These are phyloP conservation scores for Tyrophagus putrescentiae DNA, from an alignment of 1,140 invertebrate species.

Conservation along the genomic window DNA sequence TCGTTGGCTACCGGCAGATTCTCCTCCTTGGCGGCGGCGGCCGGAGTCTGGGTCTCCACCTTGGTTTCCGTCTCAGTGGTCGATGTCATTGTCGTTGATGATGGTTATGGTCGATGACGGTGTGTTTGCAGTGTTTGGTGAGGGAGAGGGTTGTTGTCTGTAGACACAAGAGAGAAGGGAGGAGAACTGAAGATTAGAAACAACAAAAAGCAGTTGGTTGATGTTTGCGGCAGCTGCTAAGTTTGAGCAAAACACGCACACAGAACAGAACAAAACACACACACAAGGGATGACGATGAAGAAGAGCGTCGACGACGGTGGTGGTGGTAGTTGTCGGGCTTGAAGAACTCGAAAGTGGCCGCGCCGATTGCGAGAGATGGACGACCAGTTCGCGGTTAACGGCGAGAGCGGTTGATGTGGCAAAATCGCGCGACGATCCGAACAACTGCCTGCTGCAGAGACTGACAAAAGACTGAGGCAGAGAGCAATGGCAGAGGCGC, in stretches of 20 bases:
- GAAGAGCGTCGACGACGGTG: too few relatives aligned
- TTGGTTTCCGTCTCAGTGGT: slow-evolving; percentile 54
- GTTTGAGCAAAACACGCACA: neutral
- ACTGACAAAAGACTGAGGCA: too few relatives aligned
- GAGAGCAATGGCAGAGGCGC: too few relatives aligned
- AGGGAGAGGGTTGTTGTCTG: neutral
- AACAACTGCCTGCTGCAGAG: too few relatives aligned
- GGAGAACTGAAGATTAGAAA: neutral
- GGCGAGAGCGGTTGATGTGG: too few relatives aligned
- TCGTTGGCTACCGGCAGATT: slow-evolving; percentile 31
- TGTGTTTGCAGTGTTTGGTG: neutral
- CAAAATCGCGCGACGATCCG: too few relatives aligned
- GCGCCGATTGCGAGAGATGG: too few relatives aligned
- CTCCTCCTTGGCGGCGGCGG: neutral
- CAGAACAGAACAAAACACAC: too few relatives aligned
- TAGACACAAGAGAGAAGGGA: neutral
- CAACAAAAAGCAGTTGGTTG: neutral
- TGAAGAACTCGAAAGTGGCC: too few relatives aligned
- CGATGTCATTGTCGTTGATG: slow-evolving; percentile 40
- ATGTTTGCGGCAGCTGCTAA: neutral
- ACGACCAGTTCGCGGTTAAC: too few relatives aligned
- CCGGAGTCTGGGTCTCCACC: slow-evolving; percentile 31
- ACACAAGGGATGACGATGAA: too few relatives aligned
- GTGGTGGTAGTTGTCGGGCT: too few relatives aligned
- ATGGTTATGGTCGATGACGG: neutral